Evolutionary conservation across 2,113 vertebrate species (phyloP).

Genomic region (Ammodramus savannarum): DNA sequence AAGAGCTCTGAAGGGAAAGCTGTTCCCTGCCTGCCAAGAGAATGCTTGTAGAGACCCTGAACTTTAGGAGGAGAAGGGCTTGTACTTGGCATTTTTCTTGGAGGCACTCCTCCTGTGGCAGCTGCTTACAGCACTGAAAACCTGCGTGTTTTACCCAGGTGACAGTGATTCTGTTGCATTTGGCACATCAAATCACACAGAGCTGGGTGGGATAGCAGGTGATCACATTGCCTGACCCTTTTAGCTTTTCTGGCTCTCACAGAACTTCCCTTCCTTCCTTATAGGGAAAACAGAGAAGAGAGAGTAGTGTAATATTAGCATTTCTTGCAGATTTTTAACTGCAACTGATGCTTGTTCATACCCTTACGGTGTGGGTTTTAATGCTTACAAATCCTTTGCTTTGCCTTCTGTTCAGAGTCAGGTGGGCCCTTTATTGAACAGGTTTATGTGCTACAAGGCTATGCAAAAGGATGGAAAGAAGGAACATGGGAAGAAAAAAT

Average conservation of each 20-base stretch:
- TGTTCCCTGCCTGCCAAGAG: background rate
- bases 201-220: background rate
- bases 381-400: background rate
- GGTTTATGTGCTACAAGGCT: slow-evolving; percentile 90
- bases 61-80: background rate
- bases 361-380: accelerated
- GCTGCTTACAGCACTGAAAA: background rate
- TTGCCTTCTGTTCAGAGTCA: slow-evolving; percentile 77
- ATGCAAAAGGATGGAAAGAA: slow-evolving; percentile 93
- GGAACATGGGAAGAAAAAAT: slow-evolving; percentile 96
- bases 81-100: background rate
- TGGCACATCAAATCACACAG: background rate
- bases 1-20: background rate
- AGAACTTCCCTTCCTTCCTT: background rate
- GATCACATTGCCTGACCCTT: background rate
- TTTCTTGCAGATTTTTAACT: background rate
- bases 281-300: background rate
- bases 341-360: background rate
- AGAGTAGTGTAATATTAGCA: background rate
- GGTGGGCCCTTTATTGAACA: slow-evolving; percentile 95
- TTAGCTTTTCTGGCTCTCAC: background rate
- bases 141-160: background rate
- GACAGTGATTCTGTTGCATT: accelerated
- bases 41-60: background rate
- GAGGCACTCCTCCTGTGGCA: background rate